A percentile compares a stretch with the other conserved stretches of the same genome.
Evolutionary conservation across 2,888 invertebrate genomes (phyloP).

Genomic region (Epistrophe eligans): DNA sequence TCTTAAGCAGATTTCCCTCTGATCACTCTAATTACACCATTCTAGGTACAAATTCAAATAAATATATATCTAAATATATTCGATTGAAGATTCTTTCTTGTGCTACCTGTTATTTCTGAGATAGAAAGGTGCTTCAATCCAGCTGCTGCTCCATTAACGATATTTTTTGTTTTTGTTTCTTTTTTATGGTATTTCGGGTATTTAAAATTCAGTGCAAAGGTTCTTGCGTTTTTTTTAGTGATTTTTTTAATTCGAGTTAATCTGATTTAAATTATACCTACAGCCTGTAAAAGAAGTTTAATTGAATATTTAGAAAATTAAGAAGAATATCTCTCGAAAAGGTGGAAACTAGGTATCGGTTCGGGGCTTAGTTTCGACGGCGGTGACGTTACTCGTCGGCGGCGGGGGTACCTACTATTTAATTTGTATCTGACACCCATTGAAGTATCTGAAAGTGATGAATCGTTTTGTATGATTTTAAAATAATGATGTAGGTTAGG

Average conservation of each 20-base stretch:
- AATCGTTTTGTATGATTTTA: not conserved
- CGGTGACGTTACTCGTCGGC: not conserved
- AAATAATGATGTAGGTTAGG: conserved; percentile 1
- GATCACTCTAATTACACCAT: conserved; percentile 4
- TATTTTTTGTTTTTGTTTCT: conserved; percentile 13
- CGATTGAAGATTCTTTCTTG: conserved; percentile 12
- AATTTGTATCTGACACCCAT: conserved; percentile 23
- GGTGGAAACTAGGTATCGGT: conserved; percentile 41
- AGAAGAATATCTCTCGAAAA: conserved; percentile 4
- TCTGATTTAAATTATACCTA: conserved; percentile 42
- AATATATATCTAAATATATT: not conserved
- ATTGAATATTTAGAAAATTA: not conserved
- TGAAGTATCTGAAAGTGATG: conserved; percentile 32
- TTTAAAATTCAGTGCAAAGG: conserved; percentile 60
- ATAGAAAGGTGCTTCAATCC: conserved; percentile 63
- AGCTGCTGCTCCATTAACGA: conserved; percentile 25
- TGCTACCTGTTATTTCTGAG: conserved; percentile 62
- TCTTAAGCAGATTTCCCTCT: not conserved
- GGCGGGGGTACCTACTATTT: conserved; percentile 13
- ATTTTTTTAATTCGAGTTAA: conserved; percentile 31
- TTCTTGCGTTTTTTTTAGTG: conserved; percentile 22
- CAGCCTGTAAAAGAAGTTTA: conserved; percentile 19
- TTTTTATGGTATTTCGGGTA: conserved; percentile 51
- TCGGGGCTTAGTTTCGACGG: conserved; percentile 6
- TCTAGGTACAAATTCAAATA: conserved; percentile 4